A percentile compares a stretch with the other conserved stretches of the same genome.
Evolutionary conservation across 2,888 invertebrate species (phyloP).

Genomic region (Thyatira batis): DNA sequence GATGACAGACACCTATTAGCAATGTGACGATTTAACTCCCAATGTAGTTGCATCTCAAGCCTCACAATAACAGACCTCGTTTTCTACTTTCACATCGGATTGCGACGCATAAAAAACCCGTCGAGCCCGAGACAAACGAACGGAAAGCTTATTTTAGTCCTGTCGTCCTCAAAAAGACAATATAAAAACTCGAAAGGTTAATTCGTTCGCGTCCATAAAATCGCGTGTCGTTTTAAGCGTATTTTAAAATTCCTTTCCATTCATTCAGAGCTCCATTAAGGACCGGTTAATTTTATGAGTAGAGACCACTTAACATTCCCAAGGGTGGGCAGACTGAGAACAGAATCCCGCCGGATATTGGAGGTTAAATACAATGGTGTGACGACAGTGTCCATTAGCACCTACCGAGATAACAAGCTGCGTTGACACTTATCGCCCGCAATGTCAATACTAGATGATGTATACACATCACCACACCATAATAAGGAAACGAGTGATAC

Average conservation of each 20-base stretch:
- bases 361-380: constrained; percentile 56
- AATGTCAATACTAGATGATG: constrained; percentile 48
- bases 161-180: constrained; percentile 7
- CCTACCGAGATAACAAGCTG: constrained; percentile 52
- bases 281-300: constrained; percentile 64
- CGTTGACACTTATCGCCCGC: constrained; percentile 49
- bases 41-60: constrained; percentile 49
- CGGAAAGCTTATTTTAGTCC: constrained; percentile 9
- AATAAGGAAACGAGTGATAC: constrained; percentile 11
- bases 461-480: constrained; percentile 29
- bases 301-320: constrained; percentile 59
- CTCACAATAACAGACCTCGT: constrained; percentile 52
- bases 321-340: constrained; percentile 38
- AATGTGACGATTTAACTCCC: constrained; percentile 71
- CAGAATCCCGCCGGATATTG: constrained; percentile 66
- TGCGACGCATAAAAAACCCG: constrained; percentile 45
- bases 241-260: constrained; percentile 60
- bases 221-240: constrained; percentile 42
- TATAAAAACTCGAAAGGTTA: constrained; percentile 16
- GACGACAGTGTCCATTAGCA: constrained; percentile 64
- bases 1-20: constrained; percentile 76
- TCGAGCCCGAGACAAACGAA: background rate
- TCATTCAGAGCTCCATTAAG: constrained; percentile 54
- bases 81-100: constrained; percentile 64
- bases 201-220: constrained; percentile 37